Evolutionary conservation across 2,888 invertebrate genomes (phyloP).

Genomic region (Drosophila meridionalis): DNA sequence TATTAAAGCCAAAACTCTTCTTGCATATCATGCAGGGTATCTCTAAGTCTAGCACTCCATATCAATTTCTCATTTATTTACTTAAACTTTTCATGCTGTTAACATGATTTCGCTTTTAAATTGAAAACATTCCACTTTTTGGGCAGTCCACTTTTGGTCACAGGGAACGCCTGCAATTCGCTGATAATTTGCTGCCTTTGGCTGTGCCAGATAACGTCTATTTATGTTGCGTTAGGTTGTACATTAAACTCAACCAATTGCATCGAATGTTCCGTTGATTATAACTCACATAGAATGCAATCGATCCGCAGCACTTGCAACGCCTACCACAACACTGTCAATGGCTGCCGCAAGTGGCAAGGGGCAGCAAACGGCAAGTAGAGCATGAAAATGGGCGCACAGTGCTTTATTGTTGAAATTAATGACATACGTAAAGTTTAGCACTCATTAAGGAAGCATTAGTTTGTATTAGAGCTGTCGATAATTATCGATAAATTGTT

Average conservation of each 20-base stretch:
- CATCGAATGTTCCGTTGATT: slow-evolving; percentile 36
- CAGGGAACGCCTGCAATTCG: slow-evolving; percentile 25
- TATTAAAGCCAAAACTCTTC: not conserved
- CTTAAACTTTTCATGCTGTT: not conserved
- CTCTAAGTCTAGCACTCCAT: not conserved
- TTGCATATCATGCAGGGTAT: not conserved
- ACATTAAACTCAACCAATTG: slow-evolving; percentile 15
- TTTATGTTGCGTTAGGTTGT: not conserved
- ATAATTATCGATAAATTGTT: not conserved
- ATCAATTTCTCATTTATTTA: not conserved
- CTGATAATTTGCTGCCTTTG: slow-evolving; percentile 44
- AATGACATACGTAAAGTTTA: not conserved
- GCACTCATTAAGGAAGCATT: not conserved
- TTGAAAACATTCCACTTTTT: not conserved
- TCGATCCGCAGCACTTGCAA: slow-evolving; percentile 42
- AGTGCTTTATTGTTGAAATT: slow-evolving; percentile 13
- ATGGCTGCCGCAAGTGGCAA: slow-evolving; percentile 43
- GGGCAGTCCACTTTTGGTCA: not conserved
- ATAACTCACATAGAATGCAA: slow-evolving; percentile 58
- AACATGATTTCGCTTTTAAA: slow-evolving; percentile 10
- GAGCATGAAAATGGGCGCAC: slow-evolving; percentile 46
- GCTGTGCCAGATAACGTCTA: slow-evolving; percentile 16
- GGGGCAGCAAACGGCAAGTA: slow-evolving; percentile 45
- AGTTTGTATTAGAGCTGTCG: not conserved
- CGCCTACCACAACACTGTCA: slow-evolving; percentile 53